Conservation (phyloP, 1,140 invertebrate genomes). For the Orius insidiosus region DNA sequence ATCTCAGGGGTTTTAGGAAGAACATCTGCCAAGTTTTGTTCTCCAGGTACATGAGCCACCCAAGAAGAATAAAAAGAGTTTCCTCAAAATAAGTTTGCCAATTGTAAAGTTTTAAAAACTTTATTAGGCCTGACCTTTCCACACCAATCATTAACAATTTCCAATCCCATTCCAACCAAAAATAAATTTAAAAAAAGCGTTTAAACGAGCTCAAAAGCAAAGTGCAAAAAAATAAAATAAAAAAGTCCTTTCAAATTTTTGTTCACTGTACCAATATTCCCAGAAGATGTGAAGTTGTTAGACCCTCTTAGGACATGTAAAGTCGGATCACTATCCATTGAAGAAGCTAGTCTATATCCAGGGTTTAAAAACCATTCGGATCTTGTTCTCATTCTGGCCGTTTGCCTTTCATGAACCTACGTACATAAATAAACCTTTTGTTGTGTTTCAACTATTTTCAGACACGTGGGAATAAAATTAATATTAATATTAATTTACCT, state of each 20-base stretch:
- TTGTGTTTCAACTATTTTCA: background rate
- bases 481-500: constrained; percentile 44
- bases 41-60: no score
- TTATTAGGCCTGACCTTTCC: background rate
- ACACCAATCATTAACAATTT: constrained; percentile 4
- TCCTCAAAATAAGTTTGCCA: no score
- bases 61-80: no score
- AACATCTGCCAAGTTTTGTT: no score
- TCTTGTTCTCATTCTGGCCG: constrained; percentile 76
- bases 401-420: constrained; percentile 84
- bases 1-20: no score
- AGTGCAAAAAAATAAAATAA: background rate
- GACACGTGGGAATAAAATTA: background rate
- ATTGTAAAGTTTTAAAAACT: no score
- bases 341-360: constrained; percentile 29
- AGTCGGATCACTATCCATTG: constrained; percentile 30
- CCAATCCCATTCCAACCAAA: background rate
- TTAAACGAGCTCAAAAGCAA: constrained; percentile 1
- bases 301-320: constrained; percentile 30
- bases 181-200: constrained; percentile 1
- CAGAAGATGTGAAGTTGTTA: constrained; percentile 28
- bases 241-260: no score
- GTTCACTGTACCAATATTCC: constrained; percentile 29
- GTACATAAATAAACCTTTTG: constrained; percentile 1
- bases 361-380: constrained; percentile 86